Evolutionary conservation across 2,888 invertebrate genomes (phyloP), one percentile per base, ranked within the genome.

Genomic region (Netelia virgata): DNA sequence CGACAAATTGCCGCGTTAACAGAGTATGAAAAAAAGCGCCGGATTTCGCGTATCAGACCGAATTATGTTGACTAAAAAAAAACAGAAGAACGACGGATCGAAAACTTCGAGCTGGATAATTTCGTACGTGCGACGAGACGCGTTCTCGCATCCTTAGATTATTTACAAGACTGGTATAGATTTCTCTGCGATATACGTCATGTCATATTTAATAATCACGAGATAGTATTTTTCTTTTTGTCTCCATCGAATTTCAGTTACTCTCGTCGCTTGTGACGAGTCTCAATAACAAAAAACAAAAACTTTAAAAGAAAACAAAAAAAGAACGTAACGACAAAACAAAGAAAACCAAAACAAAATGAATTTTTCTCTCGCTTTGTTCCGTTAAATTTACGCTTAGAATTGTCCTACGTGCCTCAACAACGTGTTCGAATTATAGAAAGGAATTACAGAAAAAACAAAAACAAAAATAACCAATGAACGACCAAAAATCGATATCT

Each of bases 161-260:
- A 80, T 76, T 68, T n/a, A 23, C 72, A 80, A 83, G 83, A 83
- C 80, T 83, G 83, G 79, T 77, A 74, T 64, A 36, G 36, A 47
- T 14, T 47, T 73, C 81, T 63, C 72, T 55, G 57, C 43, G 61
- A 41, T 16, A 61, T 3, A 28, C 41, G 66, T 66, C 79, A 28
- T 61, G 64, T 57, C 76, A 41, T 69, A 63, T 61, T 63, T 5
- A 55, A 53, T 43, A 72, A 69, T 63, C 59, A 47, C 68, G 68
- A 80, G 16, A 81, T 61, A 14, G 57, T 81, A 68, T 63, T 84
- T 69, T 69, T 80, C 53, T 43, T 64, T 57, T n/a, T 76, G 80
- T 82, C 70, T 73, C 82, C 82, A 84, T 79, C 84, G 16, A 85
- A 86, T 85, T 87, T 88, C 83, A 83, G 86, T 86, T 88, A 82